Conservation (phyloP, 2,888 invertebrate genomes). For the Acrobeloides nanus region DNA sequence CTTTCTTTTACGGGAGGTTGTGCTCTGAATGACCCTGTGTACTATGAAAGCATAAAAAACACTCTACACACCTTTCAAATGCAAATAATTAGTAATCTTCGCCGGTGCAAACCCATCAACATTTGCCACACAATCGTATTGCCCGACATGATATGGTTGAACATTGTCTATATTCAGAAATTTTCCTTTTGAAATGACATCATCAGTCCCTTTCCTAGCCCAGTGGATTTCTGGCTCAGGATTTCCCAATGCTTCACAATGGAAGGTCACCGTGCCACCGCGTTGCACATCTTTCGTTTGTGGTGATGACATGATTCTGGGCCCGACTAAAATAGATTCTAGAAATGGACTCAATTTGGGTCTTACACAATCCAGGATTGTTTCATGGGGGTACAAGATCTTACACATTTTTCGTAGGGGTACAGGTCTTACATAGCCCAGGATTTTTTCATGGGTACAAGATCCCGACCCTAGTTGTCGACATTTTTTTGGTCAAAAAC, state of each 20-base stretch:
- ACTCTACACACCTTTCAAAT: slow-evolving; percentile 46
- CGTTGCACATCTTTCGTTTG: slow-evolving; percentile 42
- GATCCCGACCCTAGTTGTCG: no score
- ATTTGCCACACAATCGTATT: slow-evolving; percentile 45
- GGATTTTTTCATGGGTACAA: no score
- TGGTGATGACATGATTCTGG: slow-evolving; percentile 38
- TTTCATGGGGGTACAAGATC: not conserved
- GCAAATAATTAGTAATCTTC: slow-evolving; percentile 34
- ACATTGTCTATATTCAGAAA: slow-evolving; percentile 40
- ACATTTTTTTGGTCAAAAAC: no score
- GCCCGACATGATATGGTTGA: slow-evolving; percentile 40
- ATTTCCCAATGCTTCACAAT: slow-evolving; percentile 43
- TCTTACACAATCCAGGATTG: not conserved
- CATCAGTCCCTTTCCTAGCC: slow-evolving; percentile 31
- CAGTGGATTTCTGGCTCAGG: slow-evolving; percentile 39
- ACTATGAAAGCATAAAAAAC: no score
- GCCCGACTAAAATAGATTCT: slow-evolving; percentile 29
- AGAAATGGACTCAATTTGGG: slow-evolving; percentile 6
- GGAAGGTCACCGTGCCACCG: slow-evolving; percentile 39
- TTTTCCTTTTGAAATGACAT: slow-evolving; percentile 35
- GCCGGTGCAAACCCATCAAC: slow-evolving; percentile 38
- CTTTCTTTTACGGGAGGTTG: no score
- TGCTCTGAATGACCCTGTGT: no score
- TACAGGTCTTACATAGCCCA: no score
- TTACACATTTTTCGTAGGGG: slow-evolving; percentile 1